These are phyloP conservation scores for Priocnemis perturbator DNA, from an alignment of 2,888 invertebrate genomes.

Conservation along the genomic window DNA sequence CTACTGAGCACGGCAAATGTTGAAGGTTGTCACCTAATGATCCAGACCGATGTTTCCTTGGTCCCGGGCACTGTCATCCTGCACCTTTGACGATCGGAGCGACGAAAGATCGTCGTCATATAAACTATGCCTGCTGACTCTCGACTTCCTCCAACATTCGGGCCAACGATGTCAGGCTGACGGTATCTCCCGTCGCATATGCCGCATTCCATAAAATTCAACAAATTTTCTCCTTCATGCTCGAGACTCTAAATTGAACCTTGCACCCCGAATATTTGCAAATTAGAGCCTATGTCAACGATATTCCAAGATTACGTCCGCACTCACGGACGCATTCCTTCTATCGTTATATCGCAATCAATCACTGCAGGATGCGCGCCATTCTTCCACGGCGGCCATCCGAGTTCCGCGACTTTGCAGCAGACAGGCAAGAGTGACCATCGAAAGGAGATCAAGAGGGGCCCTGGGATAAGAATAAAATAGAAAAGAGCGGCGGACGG, in stretches of 20 bases:
- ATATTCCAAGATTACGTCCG: too few species aligned
- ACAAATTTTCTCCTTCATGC: too few species aligned
- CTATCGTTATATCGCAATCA: too few species aligned
- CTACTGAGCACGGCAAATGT: constrained; percentile 43
- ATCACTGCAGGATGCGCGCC: background rate
- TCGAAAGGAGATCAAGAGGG: constrained; percentile 6
- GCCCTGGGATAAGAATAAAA: constrained; percentile 33
- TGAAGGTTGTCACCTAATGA: constrained; percentile 47
- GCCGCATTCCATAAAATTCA: too few species aligned
- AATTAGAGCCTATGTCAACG: too few species aligned
- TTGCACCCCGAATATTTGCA: too few species aligned
- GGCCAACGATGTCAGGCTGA: too few species aligned
- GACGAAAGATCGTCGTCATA: constrained; percentile 11
- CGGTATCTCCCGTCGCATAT: too few species aligned
- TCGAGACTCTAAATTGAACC: too few species aligned
- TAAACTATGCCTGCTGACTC: background rate
- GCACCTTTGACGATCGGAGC: constrained; percentile 17
- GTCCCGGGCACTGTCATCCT: constrained; percentile 12
- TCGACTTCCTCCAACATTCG: too few species aligned
- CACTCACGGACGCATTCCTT: too few species aligned
- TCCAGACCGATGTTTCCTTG: constrained; percentile 41
- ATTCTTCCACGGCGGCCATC: constrained; percentile 1
- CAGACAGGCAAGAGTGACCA: background rate
- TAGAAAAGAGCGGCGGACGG: constrained; percentile 41
- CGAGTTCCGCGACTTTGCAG: too few species aligned